phyloP scores from a whole-genome alignment of 2,797 vertebrate species.

The Schizopygopsis malacanthus region DNA sequence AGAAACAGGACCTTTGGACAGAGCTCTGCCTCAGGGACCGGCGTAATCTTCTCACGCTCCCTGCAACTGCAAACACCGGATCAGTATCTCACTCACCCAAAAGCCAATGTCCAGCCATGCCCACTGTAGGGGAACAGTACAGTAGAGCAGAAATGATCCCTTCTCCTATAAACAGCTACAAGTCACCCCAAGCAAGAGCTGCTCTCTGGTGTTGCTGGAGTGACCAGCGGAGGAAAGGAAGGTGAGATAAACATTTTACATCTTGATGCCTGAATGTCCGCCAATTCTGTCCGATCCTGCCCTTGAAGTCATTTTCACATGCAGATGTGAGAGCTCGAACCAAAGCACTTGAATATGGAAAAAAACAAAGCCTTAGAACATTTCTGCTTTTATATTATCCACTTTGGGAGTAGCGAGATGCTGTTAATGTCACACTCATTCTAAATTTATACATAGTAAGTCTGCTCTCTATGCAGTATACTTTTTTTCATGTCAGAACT shows the following conservation, averaged over 20 bases:
- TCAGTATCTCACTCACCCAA: conserved; percentile 47
- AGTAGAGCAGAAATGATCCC: neutral
- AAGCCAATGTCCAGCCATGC: conserved; percentile 43
- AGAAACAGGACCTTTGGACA: conserved; percentile 29
- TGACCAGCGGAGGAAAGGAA: neutral
- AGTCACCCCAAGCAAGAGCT: neutral
- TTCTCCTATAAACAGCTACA: conserved; percentile 26
- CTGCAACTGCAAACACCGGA: conserved; percentile 22
- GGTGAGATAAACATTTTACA: conserved; percentile 14
- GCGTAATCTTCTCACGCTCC: conserved; percentile 43
- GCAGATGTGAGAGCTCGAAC: conserved; percentile 50
- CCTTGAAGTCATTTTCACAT: conserved; percentile 51
- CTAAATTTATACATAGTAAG: neutral
- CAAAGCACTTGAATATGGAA: conserved; percentile 52
- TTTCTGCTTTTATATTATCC: conserved; percentile 51
- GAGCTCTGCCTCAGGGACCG: conserved; percentile 15
- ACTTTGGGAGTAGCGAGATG: neutral
- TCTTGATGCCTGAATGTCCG: conserved; percentile 35
- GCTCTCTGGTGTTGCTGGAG: neutral
- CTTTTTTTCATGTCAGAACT: neutral
- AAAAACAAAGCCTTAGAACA: conserved; percentile 17
- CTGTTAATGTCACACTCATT: conserved; percentile 23
- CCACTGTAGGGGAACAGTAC: neutral
- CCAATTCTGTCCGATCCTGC: conserved; percentile 1
- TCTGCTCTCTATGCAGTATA: neutral